Base-by-base conservation (phyloP, 2,113 vertebrate species). In the Leucopsar rothschildi region DNA sequence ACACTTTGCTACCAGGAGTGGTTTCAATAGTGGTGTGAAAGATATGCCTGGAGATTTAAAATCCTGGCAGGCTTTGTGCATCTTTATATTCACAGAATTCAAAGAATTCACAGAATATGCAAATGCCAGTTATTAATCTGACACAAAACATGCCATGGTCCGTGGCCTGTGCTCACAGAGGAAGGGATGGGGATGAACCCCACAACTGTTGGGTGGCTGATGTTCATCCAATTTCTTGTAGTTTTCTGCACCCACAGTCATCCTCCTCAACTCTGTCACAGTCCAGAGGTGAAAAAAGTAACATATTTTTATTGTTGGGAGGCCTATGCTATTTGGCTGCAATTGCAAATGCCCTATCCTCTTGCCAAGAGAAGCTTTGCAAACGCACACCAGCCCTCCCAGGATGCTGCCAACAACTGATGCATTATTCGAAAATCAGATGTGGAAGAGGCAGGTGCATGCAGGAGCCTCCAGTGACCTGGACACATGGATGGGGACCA, bases 131-230 rank as follows among this genome's bases (percentile, higher is more conserved):
- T 65, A 40, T n/a, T 56, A 52, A 68, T 66, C 13, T 52, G 78
- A 40, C 52, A 76, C 15, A 49, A 31, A 65, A 56, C 29, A 7
- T 31, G 47, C 44, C 39, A 16, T 0, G 9, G 60, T n/a, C 29
- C 0, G 0, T 7, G 24, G 44, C 44, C 61, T 23, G 29, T 1
- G 9, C 53, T 78, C 2, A 2, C 61, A 40, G 79, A 27, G 63
- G 82, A 39, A 73, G 25, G 31, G 39, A 5, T 66, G 69, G 47
- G 47, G 24, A n/a, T 29, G 9, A 44, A 11, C 20, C 57, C 61
- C 27, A 17, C 47, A 47, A 73, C 52, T 7, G 10, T 2, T 55
- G 50, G 11, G 64, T 50, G 80, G 37, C 53, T 66, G 57, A 79
- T 1, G 0, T 20, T 27, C 31, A 44, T 17, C 42, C 60, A 20